These are phyloP conservation scores for Drosophila nr. medialis DNA, from an alignment of 2,888 invertebrate species.

Conservation along the genomic window DNA sequence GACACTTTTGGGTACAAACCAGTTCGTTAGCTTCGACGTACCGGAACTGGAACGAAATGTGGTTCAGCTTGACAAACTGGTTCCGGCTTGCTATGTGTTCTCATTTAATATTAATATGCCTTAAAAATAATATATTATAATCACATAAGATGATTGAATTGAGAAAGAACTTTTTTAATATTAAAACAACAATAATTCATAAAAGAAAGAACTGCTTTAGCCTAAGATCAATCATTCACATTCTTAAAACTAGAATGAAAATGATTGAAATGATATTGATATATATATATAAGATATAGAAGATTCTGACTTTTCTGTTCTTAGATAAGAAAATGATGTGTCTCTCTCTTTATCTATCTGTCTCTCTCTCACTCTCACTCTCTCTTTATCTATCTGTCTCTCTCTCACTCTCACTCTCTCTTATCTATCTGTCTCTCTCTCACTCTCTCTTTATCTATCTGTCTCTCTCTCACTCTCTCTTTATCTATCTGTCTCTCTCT, in stretches of 20 bases:
- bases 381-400: no score
- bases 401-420: no score
- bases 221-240: neutral
- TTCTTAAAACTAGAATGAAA: neutral
- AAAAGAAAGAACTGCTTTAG: neutral
- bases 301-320: neutral
- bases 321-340: neutral
- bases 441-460: neutral
- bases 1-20: neutral
- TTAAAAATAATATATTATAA: no score
- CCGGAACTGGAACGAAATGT: no score
- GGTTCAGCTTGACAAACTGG: no score
- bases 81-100: no score
- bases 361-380: neutral
- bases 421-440: neutral
- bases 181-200: neutral
- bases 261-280: neutral
- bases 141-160: neutral
- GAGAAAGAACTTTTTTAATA: neutral
- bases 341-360: neutral
- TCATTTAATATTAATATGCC: no score
- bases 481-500: neutral
- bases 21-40: no score
- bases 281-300: no score
- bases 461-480: neutral